Percentiles rank a stretch among this genome's conserved stretches.
phyloP scores from a whole-genome alignment of 2,888 invertebrate species.

The Nomada ferruginata region DNA sequence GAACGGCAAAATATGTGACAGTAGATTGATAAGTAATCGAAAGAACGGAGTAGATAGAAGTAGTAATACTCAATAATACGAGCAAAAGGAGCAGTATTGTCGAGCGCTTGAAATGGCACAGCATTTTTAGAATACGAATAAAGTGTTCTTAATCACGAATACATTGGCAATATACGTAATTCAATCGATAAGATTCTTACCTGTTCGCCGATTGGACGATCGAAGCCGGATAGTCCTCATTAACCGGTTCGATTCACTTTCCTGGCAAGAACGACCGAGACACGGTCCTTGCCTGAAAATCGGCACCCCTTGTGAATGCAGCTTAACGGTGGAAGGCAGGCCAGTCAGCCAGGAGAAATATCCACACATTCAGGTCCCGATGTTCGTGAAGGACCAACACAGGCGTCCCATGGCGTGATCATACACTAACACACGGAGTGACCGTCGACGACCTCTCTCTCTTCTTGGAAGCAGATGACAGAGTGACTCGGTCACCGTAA shows the following conservation, averaged over 20 bases:
- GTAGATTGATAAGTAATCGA: not conserved
- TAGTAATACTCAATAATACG: not conserved
- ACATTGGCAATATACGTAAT: too few species aligned
- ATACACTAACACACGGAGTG: slow-evolving; percentile 35
- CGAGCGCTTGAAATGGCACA: too few species aligned
- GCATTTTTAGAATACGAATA: too few species aligned
- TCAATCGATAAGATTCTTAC: slow-evolving; percentile 43
- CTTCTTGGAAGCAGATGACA: slow-evolving; percentile 75
- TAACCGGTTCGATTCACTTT: slow-evolving; percentile 62
- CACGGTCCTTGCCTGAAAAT: slow-evolving; percentile 61
- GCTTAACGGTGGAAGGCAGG: slow-evolving; percentile 68
- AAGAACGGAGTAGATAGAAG: not conserved
- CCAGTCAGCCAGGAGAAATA: slow-evolving; percentile 70
- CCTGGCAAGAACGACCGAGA: slow-evolving; percentile 52
- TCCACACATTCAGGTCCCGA: slow-evolving; percentile 73
- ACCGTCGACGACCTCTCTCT: slow-evolving; percentile 36
- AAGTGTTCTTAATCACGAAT: too few species aligned
- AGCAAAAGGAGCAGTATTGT: not conserved
- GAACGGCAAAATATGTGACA: not conserved
- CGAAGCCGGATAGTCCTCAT: slow-evolving; percentile 66
- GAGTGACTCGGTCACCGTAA: slow-evolving; percentile 68
- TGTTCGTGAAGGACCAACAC: slow-evolving; percentile 67
- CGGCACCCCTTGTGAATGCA: slow-evolving; percentile 66
- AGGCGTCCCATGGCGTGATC: slow-evolving; percentile 58
- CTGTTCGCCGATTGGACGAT: slow-evolving; percentile 71